These are phyloP conservation scores for Otolemur crassicaudatus DNA, from an alignment of 2,797 vertebrate species.

Conservation along the genomic window DNA sequence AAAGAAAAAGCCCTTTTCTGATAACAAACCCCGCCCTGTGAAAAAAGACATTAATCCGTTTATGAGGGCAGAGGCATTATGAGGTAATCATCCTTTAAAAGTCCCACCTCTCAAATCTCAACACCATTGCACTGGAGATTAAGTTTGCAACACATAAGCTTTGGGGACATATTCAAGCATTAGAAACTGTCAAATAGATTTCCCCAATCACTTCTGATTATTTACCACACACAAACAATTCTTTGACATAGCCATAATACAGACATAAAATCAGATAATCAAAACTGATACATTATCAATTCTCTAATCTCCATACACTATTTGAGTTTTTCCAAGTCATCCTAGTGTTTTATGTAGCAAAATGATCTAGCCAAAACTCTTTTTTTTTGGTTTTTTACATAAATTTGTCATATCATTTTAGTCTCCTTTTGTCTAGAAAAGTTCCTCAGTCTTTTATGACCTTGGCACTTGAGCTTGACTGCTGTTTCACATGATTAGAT, in stretches of 20 bases:
- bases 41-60: neutral
- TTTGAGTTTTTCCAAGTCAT: neutral
- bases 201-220: neutral
- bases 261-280: neutral
- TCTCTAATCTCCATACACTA: neutral
- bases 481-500: neutral
- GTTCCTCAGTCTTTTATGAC: neutral
- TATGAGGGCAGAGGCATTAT: neutral
- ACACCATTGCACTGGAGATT: too few relatives aligned
- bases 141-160: neutral
- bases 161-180: neutral
- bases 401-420: neutral
- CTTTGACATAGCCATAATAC: neutral
- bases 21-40: neutral
- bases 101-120: too few relatives aligned
- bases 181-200: neutral
- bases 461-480: neutral
- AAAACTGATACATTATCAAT: neutral
- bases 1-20: neutral
- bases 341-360: neutral
- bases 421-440: neutral
- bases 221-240: neutral
- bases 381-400: too few relatives aligned
- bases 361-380: neutral
- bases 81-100: neutral